Conservation (phyloP, 2,888 invertebrate genomes). For the Hololepta plana region DNA sequence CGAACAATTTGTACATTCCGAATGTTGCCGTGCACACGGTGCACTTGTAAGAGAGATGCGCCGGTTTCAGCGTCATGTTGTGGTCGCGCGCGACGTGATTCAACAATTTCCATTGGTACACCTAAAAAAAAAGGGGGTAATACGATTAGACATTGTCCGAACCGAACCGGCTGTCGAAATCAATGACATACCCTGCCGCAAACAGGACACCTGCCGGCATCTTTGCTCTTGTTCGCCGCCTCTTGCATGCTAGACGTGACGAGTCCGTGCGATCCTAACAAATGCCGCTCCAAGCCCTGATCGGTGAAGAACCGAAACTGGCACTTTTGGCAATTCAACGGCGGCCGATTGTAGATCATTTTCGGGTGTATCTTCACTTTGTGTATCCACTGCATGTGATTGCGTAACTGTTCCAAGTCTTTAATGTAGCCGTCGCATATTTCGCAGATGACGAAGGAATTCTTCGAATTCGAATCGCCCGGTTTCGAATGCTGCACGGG, state of each 20-base stretch:
- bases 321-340: slow-evolving; percentile 90
- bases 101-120: slow-evolving; percentile 83
- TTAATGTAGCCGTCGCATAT: slow-evolving; percentile 95
- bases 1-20: slow-evolving; percentile 89
- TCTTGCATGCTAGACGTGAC: slow-evolving; percentile 94
- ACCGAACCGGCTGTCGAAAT: slow-evolving; percentile 1
- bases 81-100: slow-evolving; percentile 87
- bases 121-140: slow-evolving; percentile 33
- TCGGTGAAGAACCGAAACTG: slow-evolving; percentile 94
- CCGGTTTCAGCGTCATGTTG: slow-evolving; percentile 79
- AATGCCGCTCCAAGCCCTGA: slow-evolving; percentile 87
- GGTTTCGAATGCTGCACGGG: slow-evolving; percentile 22
- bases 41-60: slow-evolving; percentile 86
- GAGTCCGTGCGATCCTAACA: slow-evolving; percentile 83
- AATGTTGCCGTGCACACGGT: slow-evolving; percentile 90
- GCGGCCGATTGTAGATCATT: slow-evolving; percentile 89
- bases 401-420: slow-evolving; percentile 81
- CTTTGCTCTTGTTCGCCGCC: slow-evolving; percentile 86
- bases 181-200: slow-evolving; percentile 65
- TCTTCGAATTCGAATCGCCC: slow-evolving; percentile 44
- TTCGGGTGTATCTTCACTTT: slow-evolving; percentile 93
- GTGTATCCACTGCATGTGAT: slow-evolving; percentile 97
- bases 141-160: too few relatives aligned
- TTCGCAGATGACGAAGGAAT: slow-evolving; percentile 85
- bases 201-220: slow-evolving; percentile 85